Conservation (phyloP, 2,113 vertebrate species). For the Ibidorhyncha struthersii region DNA sequence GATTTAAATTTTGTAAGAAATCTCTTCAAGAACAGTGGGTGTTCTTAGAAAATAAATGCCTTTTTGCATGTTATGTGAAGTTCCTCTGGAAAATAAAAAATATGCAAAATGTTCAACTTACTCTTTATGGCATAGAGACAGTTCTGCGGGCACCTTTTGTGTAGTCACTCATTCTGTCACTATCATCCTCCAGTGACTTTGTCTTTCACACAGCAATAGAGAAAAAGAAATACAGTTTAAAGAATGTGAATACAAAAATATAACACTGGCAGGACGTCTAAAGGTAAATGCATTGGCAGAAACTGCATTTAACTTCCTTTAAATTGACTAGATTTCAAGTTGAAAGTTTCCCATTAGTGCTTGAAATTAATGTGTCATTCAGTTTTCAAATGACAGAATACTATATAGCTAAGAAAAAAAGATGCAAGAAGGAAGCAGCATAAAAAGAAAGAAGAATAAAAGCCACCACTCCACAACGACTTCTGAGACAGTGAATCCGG, state of each 20-base stretch:
- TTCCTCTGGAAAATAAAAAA: background rate
- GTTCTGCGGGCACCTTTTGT: slow-evolving; percentile 6
- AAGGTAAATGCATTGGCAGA: slow-evolving; percentile 33
- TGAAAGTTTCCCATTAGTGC: slow-evolving; percentile 62
- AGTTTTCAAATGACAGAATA: slow-evolving; percentile 58
- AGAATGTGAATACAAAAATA: slow-evolving; percentile 27
- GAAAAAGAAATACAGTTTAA: background rate
- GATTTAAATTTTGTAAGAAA: background rate
- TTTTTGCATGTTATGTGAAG: background rate
- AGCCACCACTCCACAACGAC: background rate
- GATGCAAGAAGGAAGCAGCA: background rate
- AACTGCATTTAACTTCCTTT: slow-evolving; percentile 47
- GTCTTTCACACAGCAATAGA: slow-evolving; percentile 14
- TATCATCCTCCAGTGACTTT: slow-evolving; percentile 29
- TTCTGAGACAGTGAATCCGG: background rate
- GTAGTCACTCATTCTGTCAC: slow-evolving; percentile 43
- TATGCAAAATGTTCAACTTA: background rate
- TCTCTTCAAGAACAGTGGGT: background rate
- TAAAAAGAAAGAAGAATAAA: slow-evolving; percentile 12
- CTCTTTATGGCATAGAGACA: background rate
- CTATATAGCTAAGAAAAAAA: background rate
- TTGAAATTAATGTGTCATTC: slow-evolving; percentile 66
- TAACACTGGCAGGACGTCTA: slow-evolving; percentile 18
- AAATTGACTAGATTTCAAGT: slow-evolving; percentile 43
- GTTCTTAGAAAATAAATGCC: background rate